phyloP scores from a whole-genome alignment of 2,113 vertebrate genomes.

The Oreochromis spilurus region DNA sequence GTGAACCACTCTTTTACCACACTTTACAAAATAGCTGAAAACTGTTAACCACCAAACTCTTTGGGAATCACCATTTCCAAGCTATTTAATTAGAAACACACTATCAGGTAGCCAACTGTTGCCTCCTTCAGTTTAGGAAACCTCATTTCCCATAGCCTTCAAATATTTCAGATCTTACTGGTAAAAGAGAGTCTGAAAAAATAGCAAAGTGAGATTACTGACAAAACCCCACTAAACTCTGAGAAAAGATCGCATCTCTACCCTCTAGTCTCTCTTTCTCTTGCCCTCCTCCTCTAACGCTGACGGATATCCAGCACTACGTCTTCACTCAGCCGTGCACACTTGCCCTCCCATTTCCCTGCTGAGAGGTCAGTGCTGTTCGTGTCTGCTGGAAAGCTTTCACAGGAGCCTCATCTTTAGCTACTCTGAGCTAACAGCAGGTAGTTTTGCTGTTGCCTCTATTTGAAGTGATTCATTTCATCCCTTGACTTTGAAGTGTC shows the following conservation, averaged over 20 bases:
- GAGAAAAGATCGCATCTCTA: slow-evolving; percentile 9
- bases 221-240: background rate
- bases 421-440: slow-evolving; percentile 26
- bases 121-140: background rate
- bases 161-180: background rate
- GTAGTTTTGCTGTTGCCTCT: slow-evolving; percentile 12
- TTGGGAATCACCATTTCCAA: background rate
- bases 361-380: slow-evolving; percentile 48
- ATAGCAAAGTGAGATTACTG: background rate
- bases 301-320: slow-evolving; percentile 54
- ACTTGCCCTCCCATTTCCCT: slow-evolving; percentile 24
- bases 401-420: slow-evolving; percentile 13
- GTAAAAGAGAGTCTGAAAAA: background rate
- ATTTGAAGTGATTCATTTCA: slow-evolving; percentile 11
- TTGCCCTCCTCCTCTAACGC: background rate
- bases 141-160: background rate
- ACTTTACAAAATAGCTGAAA: background rate
- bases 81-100: background rate
- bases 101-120: background rate
- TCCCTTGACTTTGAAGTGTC: slow-evolving; percentile 15
- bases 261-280: slow-evolving; percentile 17
- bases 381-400: slow-evolving; percentile 25
- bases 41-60: background rate
- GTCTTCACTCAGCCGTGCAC: slow-evolving; percentile 56
- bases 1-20: background rate